These are phyloP conservation scores for Herpetotheres cachinnans DNA, from an alignment of 2,113 vertebrate species.

Conservation along the genomic window DNA sequence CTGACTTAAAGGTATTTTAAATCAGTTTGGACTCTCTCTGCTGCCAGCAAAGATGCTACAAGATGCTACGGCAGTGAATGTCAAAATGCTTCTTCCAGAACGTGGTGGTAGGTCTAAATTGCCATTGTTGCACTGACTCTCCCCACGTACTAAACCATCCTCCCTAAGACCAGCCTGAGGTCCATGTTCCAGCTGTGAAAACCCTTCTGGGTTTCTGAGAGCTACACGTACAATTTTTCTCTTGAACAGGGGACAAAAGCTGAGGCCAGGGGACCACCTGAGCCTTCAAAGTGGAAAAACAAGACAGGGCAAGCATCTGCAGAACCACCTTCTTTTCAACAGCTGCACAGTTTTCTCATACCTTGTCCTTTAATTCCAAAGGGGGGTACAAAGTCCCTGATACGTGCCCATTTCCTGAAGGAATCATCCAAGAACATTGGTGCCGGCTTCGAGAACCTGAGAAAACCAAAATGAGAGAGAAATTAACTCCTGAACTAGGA, in stretches of 20 bases:
- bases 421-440: conserved; percentile 85
- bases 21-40: background rate
- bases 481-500: background rate
- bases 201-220: background rate
- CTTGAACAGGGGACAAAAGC: background rate
- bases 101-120: background rate
- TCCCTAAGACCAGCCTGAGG: background rate
- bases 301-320: background rate
- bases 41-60: background rate
- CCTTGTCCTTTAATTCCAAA: conserved; percentile 89
- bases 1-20: background rate
- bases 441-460: conserved; percentile 82
- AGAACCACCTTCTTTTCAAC: background rate
- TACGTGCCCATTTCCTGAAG: conserved; percentile 81
- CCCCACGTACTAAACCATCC: background rate
- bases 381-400: conserved; percentile 82
- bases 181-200: background rate
- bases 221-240: background rate
- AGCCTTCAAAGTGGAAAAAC: background rate
- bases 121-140: background rate
- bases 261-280: background rate
- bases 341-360: conserved; percentile 52
- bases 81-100: background rate
- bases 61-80: background rate
- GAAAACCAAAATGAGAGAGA: conserved; percentile 54